Conservation (phyloP, 2,888 invertebrate species). For the Caenorhabditis becei region DNA sequence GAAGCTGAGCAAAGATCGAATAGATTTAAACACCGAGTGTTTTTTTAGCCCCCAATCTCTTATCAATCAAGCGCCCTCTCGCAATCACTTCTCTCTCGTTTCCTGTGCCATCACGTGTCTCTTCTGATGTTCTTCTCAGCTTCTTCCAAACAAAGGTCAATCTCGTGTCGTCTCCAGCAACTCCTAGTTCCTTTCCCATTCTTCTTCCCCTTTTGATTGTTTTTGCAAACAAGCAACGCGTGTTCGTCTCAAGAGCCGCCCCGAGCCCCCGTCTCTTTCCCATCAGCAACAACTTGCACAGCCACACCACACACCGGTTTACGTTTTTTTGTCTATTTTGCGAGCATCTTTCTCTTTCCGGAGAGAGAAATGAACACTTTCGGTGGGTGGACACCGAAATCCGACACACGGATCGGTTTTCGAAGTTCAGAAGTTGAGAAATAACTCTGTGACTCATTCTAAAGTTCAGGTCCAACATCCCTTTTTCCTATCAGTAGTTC, state of each 20-base stretch:
- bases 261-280: constrained; percentile 7
- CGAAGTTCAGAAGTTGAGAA: no score
- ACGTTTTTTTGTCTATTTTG: not conserved
- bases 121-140: constrained; percentile 26
- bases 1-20: not conserved
- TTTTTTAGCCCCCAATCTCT: not conserved
- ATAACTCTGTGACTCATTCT: no score
- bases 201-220: constrained; percentile 48
- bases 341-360: not conserved
- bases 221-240: constrained; percentile 56
- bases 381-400: not conserved
- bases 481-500: no score
- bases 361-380: not conserved
- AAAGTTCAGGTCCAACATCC: no score
- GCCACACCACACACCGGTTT: constrained; percentile 32
- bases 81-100: constrained; percentile 23
- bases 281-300: constrained; percentile 48
- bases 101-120: constrained; percentile 47
- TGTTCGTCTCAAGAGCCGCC: constrained; percentile 57
- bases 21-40: not conserved
- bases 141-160: constrained; percentile 42
- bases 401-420: no score
- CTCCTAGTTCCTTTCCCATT: not conserved
- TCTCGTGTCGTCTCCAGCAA: constrained; percentile 20
- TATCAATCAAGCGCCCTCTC: constrained; percentile 3